Evolutionary conservation across 1,140 invertebrate species (phyloP).

Genomic region (Drosophila arizonae): DNA sequence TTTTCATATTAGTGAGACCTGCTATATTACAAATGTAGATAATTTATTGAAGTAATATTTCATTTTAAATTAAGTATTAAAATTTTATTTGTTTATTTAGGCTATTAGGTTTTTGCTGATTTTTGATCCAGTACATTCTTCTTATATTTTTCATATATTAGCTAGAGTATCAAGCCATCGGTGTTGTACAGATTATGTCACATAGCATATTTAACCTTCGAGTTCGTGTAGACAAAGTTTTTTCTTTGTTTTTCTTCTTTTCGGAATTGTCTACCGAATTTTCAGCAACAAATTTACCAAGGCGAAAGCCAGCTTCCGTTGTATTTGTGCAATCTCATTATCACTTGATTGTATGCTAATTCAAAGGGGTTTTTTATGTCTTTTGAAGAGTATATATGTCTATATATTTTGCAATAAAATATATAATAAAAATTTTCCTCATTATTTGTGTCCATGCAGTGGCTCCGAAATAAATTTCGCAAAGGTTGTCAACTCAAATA

Average conservation of each 20-base stretch:
- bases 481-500: no score
- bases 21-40: no score
- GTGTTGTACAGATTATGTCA: background rate
- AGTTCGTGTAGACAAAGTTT: constrained; percentile 5
- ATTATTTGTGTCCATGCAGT: no score
- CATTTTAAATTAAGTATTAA: no score
- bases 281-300: constrained; percentile 47
- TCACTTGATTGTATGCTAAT: constrained; percentile 76
- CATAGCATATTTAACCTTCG: background rate
- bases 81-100: no score
- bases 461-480: no score
- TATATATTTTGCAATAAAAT: background rate
- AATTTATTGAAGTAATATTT: no score
- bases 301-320: constrained; percentile 63
- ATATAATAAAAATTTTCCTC: background rate
- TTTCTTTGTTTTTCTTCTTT: constrained; percentile 29
- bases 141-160: no score
- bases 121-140: no score
- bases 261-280: constrained; percentile 65
- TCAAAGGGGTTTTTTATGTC: constrained; percentile 39
- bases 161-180: background rate
- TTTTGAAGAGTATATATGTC: background rate
- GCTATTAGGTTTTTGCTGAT: no score
- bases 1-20: no score
- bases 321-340: constrained; percentile 66